Conservation (phyloP, 2,113 vertebrate species). For the Hyperopisus bebe region DNA sequence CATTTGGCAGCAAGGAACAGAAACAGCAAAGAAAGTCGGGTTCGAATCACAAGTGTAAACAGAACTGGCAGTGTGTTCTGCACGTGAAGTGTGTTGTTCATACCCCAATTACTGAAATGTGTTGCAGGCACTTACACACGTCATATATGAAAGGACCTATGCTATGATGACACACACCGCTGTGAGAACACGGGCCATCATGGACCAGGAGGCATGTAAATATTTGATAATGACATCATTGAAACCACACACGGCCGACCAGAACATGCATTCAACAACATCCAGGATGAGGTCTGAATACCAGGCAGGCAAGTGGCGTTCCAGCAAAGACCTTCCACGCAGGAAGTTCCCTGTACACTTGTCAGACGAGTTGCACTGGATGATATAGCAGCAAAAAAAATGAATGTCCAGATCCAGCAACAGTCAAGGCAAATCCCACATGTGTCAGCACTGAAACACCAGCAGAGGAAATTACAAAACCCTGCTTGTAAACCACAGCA, state of each 20-base stretch:
- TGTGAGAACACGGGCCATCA: background rate
- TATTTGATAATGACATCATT: background rate
- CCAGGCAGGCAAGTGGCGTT: background rate
- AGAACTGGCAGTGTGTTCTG: background rate
- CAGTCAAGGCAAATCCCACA: background rate
- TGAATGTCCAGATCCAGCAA: background rate
- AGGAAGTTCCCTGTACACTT: background rate
- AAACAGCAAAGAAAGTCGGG: background rate
- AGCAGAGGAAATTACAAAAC: background rate
- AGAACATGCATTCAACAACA: background rate
- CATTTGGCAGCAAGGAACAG: background rate
- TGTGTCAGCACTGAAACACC: background rate
- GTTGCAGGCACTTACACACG: background rate
- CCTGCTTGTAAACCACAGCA: background rate
- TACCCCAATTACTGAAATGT: background rate
- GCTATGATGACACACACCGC: background rate
- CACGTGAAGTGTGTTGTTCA: background rate
- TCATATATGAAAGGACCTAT: background rate
- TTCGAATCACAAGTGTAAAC: background rate
- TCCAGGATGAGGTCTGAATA: background rate
- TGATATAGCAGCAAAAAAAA: background rate
- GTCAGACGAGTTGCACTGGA: background rate
- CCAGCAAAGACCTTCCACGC: background rate
- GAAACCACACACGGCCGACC: too few species aligned
- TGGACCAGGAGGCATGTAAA: background rate